These are phyloP conservation scores for Atrichornis clamosus DNA, from an alignment of 2,113 vertebrate species.

Conservation along the genomic window DNA sequence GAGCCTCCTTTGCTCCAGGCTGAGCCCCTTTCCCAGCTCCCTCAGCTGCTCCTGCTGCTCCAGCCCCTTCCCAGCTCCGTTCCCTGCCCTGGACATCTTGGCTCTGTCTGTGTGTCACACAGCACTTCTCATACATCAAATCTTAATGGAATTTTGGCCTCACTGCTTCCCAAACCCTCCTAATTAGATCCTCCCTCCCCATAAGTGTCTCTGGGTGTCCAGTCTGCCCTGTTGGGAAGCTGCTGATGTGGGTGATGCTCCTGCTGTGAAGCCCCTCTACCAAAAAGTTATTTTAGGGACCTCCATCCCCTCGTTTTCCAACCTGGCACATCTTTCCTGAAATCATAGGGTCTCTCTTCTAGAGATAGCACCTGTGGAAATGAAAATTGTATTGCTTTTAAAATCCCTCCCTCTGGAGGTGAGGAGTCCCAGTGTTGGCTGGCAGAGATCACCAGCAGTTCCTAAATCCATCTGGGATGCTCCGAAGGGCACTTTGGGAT, in stretches of 20 bases:
- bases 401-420: neutral
- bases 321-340: fast-evolving
- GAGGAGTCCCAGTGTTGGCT: neutral
- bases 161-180: neutral
- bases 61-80: too few relatives aligned
- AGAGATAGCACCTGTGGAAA: neutral
- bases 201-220: neutral
- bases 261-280: neutral
- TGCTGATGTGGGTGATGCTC: neutral
- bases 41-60: too few relatives aligned
- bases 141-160: neutral
- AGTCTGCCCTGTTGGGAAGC: neutral
- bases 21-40: too few relatives aligned
- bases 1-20: too few relatives aligned
- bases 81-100: too few relatives aligned
- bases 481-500: neutral
- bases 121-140: neutral
- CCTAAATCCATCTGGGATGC: neutral
- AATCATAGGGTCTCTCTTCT: neutral
- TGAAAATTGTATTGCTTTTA: too few relatives aligned
- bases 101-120: fast-evolving
- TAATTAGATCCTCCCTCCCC: too few relatives aligned
- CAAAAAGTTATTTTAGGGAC: neutral
- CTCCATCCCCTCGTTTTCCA: neutral
- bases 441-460: neutral